Percentiles rank a stretch among this genome's conserved stretches.
Conservation (phyloP, 1,140 invertebrate species). For the Ylistrum balloti region DNA sequence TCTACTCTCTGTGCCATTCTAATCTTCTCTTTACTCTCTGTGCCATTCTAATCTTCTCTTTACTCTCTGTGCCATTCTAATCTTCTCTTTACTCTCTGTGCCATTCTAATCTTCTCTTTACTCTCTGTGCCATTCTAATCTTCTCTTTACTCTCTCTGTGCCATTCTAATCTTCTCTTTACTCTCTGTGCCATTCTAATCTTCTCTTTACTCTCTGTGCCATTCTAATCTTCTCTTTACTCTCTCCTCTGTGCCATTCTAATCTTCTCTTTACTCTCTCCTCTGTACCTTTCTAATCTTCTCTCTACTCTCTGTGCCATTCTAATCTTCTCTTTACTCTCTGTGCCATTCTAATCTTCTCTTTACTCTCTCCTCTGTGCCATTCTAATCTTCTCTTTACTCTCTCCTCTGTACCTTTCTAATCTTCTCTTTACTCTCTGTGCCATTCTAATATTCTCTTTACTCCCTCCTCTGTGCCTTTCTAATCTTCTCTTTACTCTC, state of each 20-base stretch:
- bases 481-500: neutral
- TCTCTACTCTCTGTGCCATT: slow-evolving; percentile 13
- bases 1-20: neutral
- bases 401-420: neutral
- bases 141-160: no score
- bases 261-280: neutral
- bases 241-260: neutral
- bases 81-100: neutral
- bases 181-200: neutral
- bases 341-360: no score
- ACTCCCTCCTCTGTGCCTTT: no score
- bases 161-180: neutral
- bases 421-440: no score
- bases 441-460: no score
- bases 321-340: neutral
- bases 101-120: no score
- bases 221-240: neutral
- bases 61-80: neutral
- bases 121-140: no score
- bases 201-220: neutral
- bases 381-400: neutral
- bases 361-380: neutral
- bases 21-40: neutral
- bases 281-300: neutral
- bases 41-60: neutral